Evolutionary conservation across 2,888 invertebrate species (phyloP), one percentile per base, ranked within the genome.

Genomic region (Meta bourneti): DNA sequence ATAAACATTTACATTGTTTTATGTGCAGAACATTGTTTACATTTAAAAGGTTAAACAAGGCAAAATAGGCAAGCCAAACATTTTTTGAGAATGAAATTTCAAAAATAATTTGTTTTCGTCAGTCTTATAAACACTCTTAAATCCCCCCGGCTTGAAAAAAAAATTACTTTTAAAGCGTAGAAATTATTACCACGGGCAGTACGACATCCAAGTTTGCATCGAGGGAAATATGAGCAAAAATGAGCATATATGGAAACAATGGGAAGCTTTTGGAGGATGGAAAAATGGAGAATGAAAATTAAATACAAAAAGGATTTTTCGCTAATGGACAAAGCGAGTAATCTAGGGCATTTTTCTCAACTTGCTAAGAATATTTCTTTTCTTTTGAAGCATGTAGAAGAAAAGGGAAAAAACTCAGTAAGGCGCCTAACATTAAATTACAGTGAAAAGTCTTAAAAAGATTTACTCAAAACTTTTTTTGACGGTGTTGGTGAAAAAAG

Each of bases 361-460:
- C 74, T 75, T 48, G n/a, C 70, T 49, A 13, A 19, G n/a, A 71
- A 71, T 61, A 61, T 34, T 75, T 84, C 52, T 74, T 19, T 34
- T 48, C 48, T 84, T 84, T 19, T 52, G 13, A 54, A 84, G 74
- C 13, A 74, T 16, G 52, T 2, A n/a, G 34, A 20, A 49, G 49
- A 51, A 16, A 82, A 16, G 69, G 16, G 74, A 84, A 54, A 84
- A 84, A 74, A 34, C 34, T 34, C 34, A 34, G 34, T 34, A 34
- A 34, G 34, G 48, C 34, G 20, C 75, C 34, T 61, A 75, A 84
- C 74, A 75, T 84, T 84, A 84, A 84, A 84, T 84, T 61, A 75
- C 54, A 48, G 54, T 74, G 84, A 84, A 84, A 84, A 75, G 74
- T 74, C 84, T 84, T 84, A 84, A 84, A 61, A 84, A 84, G 84